phyloP scores from a whole-genome alignment of 1,140 invertebrate genomes.

The Harpegnathos saltator region DNA sequence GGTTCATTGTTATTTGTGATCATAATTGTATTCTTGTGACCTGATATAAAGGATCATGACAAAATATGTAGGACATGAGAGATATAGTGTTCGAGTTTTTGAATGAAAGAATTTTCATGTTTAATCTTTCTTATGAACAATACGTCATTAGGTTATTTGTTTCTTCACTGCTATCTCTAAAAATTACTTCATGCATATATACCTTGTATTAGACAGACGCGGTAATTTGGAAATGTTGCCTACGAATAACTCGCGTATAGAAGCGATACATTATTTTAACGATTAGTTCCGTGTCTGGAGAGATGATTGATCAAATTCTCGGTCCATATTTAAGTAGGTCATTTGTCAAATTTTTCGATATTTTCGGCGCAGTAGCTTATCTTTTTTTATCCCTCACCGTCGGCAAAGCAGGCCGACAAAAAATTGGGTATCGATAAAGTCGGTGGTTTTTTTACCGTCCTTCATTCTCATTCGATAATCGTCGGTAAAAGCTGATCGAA shows the following conservation, averaged over 20 bases:
- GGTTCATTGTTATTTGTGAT: conserved; percentile 67
- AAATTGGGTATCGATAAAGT: too few species aligned
- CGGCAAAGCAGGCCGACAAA: too few species aligned
- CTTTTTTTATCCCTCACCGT: too few species aligned
- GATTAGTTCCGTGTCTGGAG: background rate
- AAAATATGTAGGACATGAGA: too few species aligned
- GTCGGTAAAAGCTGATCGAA: too few species aligned
- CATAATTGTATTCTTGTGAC: conserved; percentile 66
- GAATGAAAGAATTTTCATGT: background rate
- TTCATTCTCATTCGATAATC: too few species aligned
- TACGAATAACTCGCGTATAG: background rate
- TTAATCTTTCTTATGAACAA: background rate
- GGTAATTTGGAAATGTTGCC: background rate
- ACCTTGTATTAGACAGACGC: background rate
- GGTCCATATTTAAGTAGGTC: background rate
- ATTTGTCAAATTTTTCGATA: too few species aligned
- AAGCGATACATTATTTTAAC: background rate
- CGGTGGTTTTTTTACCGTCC: too few species aligned
- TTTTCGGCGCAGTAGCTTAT: too few species aligned
- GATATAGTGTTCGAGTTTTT: too few species aligned
- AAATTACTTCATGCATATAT: background rate
- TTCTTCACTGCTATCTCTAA: background rate
- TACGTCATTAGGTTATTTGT: background rate
- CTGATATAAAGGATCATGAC: too few species aligned
- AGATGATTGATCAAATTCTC: too few species aligned